A percentile compares a stretch with the other conserved stretches of the same genome.
Conservation (phyloP, 2,797 vertebrate genomes). For the Notolepis coatsorum region DNA sequence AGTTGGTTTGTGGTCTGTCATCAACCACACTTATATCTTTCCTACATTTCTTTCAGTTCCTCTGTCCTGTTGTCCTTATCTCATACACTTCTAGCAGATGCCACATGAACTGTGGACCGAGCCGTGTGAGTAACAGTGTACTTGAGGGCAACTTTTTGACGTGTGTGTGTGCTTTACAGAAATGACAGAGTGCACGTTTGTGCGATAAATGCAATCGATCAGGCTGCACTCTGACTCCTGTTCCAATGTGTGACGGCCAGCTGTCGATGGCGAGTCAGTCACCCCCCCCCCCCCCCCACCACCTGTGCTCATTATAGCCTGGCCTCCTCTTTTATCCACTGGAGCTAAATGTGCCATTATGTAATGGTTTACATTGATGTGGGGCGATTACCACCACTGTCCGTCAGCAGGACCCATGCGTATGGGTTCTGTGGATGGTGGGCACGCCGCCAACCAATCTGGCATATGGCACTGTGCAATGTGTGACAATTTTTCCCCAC, state of each 20-base stretch:
- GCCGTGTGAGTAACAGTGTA: background rate
- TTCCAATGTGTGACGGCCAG: conserved; percentile 50
- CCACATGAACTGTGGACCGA: background rate
- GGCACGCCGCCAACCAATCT: conserved; percentile 7
- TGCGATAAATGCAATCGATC: conserved; percentile 50
- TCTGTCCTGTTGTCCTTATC: background rate
- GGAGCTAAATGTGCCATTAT: conserved; percentile 50
- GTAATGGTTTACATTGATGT: conserved; percentile 47
- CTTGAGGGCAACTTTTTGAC: background rate
- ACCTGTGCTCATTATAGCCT: conserved; percentile 22
- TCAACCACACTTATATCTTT: background rate
- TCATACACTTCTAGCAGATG: background rate
- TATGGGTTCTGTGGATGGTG: background rate
- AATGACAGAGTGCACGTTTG: conserved; percentile 35
- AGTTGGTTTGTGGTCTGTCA: background rate
- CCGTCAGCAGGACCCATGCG: conserved; percentile 21
- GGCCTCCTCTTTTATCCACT: conserved; percentile 21
- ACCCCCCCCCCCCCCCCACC: conserved; percentile 1
- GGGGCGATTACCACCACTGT: conserved; percentile 1
- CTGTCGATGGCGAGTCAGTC: conserved; percentile 16
- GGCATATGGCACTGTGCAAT: background rate
- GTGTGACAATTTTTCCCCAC: background rate
- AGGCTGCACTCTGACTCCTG: conserved; percentile 6
- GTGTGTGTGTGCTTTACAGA: background rate
- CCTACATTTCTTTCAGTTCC: background rate